Conservation (phyloP, 2,888 invertebrate species). For the Eupithecia dodoneata region DNA sequence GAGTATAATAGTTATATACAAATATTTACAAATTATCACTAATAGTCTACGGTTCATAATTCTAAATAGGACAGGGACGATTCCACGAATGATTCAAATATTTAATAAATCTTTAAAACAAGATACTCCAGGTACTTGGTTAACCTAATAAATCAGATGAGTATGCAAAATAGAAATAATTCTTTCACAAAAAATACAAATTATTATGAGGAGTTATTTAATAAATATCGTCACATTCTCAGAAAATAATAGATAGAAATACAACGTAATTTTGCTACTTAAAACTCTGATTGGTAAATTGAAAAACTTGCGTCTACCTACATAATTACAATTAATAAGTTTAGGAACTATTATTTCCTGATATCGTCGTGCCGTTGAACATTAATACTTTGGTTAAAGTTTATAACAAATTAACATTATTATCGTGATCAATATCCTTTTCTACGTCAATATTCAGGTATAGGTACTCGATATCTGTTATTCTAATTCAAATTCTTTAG, state of each 20-base stretch:
- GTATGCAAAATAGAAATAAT: neutral
- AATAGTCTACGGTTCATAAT: neutral
- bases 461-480: neutral
- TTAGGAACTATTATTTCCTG: constrained; percentile 70
- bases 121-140: neutral
- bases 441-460: constrained; percentile 11
- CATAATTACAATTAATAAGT: constrained; percentile 43
- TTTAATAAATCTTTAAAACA: neutral
- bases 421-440: neutral
- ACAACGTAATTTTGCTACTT: neutral
- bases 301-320: constrained; percentile 11
- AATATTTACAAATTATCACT: constrained; percentile 4
- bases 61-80: neutral
- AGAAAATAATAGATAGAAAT: neutral
- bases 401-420: constrained; percentile 13
- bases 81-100: neutral
- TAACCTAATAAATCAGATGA: neutral
- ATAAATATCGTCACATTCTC: neutral
- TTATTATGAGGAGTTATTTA: neutral
- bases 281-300: constrained; percentile 1
- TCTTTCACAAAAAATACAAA: neutral
- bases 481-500: neutral
- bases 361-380: constrained; percentile 53
- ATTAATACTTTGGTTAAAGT: constrained; percentile 67
- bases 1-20: neutral